phyloP scores from a whole-genome alignment of 1,140 invertebrate genomes.

The Eurosta solidaginis region DNA sequence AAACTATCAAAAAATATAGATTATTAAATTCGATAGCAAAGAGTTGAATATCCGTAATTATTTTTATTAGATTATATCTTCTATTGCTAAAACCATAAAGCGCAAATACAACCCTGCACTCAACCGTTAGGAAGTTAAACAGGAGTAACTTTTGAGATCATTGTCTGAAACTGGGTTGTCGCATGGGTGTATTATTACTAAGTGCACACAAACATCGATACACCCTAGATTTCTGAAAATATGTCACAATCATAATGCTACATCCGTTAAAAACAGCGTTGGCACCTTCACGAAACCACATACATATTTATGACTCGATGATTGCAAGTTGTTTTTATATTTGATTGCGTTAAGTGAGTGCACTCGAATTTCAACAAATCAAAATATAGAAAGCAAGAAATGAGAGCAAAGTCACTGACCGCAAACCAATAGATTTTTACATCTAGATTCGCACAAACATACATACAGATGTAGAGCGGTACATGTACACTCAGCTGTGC shows the following conservation, averaged over 20 bases:
- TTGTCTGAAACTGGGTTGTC: neutral
- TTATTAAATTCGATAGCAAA: too few relatives aligned
- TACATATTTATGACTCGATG: constrained; percentile 17
- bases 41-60: too few relatives aligned
- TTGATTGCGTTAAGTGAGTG: constrained; percentile 23
- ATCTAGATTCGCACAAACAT: neutral
- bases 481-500: too few relatives aligned
- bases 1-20: too few relatives aligned
- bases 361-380: neutral
- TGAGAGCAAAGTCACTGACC: too few relatives aligned
- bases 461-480: neutral
- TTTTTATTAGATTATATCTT: too few relatives aligned
- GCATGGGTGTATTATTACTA: too few relatives aligned
- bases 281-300: neutral
- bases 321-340: constrained; percentile 23
- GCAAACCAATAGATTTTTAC: neutral
- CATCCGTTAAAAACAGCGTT: neutral
- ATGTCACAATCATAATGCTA: neutral
- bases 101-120: neutral
- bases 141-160: neutral
- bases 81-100: neutral
- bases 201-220: too few relatives aligned
- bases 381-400: neutral
- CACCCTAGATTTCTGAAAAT: too few relatives aligned
- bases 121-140: too few relatives aligned